phyloP scores from a whole-genome alignment of 2,797 vertebrate genomes.

The Chelon labrosus region DNA sequence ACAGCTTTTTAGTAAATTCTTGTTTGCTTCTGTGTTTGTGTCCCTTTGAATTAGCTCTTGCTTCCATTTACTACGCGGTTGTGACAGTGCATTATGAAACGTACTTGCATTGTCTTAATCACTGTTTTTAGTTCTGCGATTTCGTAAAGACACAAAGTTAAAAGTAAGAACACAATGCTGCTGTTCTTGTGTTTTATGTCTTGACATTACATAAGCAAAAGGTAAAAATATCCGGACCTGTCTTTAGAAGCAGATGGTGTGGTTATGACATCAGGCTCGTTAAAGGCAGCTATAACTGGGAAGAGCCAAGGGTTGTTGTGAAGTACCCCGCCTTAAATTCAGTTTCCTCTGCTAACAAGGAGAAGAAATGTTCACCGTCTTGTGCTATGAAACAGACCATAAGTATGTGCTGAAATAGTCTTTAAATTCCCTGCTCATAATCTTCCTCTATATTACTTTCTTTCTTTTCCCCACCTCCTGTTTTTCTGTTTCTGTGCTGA shows the following conservation, averaged over 20 bases:
- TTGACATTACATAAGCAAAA: constrained; percentile 67
- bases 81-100: constrained; percentile 34
- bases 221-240: constrained; percentile 71
- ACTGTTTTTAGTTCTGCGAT: constrained; percentile 32
- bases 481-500: constrained; percentile 47
- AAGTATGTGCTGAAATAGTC: constrained; percentile 20
- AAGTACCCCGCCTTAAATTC: constrained; percentile 53
- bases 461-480: constrained; percentile 30
- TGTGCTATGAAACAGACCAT: constrained; percentile 30
- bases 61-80: constrained; percentile 3
- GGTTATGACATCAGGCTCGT: constrained; percentile 71
- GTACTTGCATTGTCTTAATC: constrained; percentile 38
- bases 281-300: constrained; percentile 60
- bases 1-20: constrained; percentile 17
- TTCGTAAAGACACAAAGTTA: constrained; percentile 25
- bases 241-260: constrained; percentile 73
- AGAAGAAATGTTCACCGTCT: constrained; percentile 28
- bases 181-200: constrained; percentile 29
- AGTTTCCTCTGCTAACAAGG: constrained; percentile 58
- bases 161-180: constrained; percentile 39
- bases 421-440: constrained; percentile 38
- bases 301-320: constrained; percentile 62
- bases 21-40: constrained; percentile 19
- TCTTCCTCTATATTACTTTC: constrained; percentile 28
- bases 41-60: constrained; percentile 32